Percentiles rank a stretch among this genome's conserved stretches.
These are phyloP conservation scores for Chloromyia formosa DNA, from an alignment of 2,888 invertebrate genomes.

Conservation along the genomic window DNA sequence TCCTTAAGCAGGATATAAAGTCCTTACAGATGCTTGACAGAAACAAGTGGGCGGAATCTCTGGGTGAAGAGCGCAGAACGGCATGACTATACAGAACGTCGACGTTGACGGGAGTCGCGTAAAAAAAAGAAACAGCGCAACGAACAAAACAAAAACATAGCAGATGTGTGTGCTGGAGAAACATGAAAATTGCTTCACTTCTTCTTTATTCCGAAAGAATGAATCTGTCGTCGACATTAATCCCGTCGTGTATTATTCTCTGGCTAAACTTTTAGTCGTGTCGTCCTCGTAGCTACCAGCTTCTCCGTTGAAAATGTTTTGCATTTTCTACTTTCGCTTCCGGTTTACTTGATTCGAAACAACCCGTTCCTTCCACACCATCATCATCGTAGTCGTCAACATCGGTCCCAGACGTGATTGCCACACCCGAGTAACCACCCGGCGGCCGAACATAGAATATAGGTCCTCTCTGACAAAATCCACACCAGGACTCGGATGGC, in stretches of 20 bases:
- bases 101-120: no score
- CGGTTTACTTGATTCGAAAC: neutral
- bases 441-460: no score
- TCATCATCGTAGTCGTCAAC: no score
- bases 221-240: conserved; percentile 33
- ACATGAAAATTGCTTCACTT: conserved; percentile 24
- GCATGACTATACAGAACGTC: no score
- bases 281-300: neutral
- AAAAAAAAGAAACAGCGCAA: neutral
- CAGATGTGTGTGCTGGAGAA: neutral
- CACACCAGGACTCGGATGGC: no score
- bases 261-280: no score
- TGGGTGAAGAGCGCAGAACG: no score
- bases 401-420: no score
- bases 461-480: no score
- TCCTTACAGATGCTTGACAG: neutral
- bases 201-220: conserved; percentile 22
- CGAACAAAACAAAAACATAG: neutral
- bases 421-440: no score
- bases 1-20: conserved; percentile 8
- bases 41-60: no score
- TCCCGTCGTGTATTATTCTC: neutral
- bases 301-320: conserved; percentile 11
- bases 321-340: conserved; percentile 17
- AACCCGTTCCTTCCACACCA: no score